A percentile compares a stretch with the other conserved stretches of the same genome.
Evolutionary conservation across 2,888 invertebrate species (phyloP).

Genomic region (Cerastis rubricosa): DNA sequence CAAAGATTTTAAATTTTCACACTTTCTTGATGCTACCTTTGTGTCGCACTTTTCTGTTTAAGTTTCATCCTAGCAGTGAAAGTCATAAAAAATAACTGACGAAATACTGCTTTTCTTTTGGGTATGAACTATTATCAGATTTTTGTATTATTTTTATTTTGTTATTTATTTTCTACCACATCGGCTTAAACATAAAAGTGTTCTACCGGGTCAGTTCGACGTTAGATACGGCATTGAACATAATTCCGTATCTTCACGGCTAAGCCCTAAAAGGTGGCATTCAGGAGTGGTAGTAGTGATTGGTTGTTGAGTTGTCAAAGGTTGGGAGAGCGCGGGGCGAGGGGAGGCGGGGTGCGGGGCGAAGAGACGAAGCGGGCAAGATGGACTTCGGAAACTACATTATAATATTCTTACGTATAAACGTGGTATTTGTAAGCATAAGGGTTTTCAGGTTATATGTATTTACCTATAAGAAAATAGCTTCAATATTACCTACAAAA

Average conservation of each 20-base stretch:
- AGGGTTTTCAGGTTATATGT: conserved; percentile 61
- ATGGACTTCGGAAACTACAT: conserved; percentile 70
- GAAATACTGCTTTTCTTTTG: conserved; percentile 15
- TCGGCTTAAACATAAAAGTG: conserved; percentile 51
- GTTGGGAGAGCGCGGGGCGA: conserved; percentile 77
- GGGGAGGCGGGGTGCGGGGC: conserved; percentile 74
- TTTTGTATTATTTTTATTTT: conserved; percentile 26
- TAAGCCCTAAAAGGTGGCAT: conserved; percentile 71
- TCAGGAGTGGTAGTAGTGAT: conserved; percentile 79
- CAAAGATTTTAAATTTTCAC: conserved; percentile 53
- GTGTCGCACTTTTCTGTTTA: conserved; percentile 57
- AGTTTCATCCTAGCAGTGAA: conserved; percentile 30
- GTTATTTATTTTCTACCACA: conserved; percentile 10
- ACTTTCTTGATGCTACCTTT: conserved; percentile 69
- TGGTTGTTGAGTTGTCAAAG: conserved; percentile 88
- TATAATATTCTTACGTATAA: conserved; percentile 40
- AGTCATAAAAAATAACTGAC: conserved; percentile 25
- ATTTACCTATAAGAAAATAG: conserved; percentile 19
- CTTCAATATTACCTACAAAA: not conserved
- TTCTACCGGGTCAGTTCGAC: conserved; percentile 14
- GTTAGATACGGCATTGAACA: conserved; percentile 33
- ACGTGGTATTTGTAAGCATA: conserved; percentile 67
- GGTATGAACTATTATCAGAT: not conserved
- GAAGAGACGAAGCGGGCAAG: conserved; percentile 72
- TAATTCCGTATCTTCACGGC: conserved; percentile 50